Evolutionary conservation across 1,140 invertebrate genomes (phyloP).

Genomic region (Vanessa tameamea): DNA sequence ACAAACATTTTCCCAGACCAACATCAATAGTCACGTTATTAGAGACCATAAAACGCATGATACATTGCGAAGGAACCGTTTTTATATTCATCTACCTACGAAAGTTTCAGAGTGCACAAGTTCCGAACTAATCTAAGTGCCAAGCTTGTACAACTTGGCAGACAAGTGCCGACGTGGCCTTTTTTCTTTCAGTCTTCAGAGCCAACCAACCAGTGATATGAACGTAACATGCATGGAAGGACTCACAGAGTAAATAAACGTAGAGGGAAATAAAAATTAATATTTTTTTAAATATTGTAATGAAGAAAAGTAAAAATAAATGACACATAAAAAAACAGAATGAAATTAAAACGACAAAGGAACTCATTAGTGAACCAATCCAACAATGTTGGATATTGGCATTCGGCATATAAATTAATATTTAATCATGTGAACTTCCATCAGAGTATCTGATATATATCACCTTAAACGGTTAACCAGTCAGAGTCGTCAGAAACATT

Average conservation of each 20-base stretch:
- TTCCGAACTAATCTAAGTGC: constrained; percentile 73
- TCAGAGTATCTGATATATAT: too few relatives aligned
- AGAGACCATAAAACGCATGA: constrained; percentile 13
- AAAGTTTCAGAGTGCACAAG: constrained; percentile 42
- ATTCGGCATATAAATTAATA: too few relatives aligned
- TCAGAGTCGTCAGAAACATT: too few relatives aligned
- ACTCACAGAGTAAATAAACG: constrained; percentile 46
- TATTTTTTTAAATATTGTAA: too few relatives aligned
- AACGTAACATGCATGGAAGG: constrained; percentile 72
- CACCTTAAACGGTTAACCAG: too few relatives aligned
- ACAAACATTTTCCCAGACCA: too few relatives aligned
- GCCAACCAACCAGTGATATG: constrained; percentile 65
- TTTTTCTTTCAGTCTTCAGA: constrained; percentile 65
- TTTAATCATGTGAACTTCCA: too few relatives aligned
- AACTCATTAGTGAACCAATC: too few relatives aligned
- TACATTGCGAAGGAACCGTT: constrained; percentile 17
- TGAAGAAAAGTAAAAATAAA: too few relatives aligned
- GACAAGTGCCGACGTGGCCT: constrained; percentile 66
- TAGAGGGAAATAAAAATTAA: background rate
- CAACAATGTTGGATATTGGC: too few relatives aligned
- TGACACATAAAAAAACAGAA: too few relatives aligned
- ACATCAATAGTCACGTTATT: background rate
- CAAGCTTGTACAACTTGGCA: constrained; percentile 65
- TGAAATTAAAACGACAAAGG: too few relatives aligned
- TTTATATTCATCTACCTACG: constrained; percentile 27